Evolutionary conservation across 2,888 invertebrate species (phyloP), one percentile per base, ranked within the genome.

Genomic region (Allolobophora icterica): DNA sequence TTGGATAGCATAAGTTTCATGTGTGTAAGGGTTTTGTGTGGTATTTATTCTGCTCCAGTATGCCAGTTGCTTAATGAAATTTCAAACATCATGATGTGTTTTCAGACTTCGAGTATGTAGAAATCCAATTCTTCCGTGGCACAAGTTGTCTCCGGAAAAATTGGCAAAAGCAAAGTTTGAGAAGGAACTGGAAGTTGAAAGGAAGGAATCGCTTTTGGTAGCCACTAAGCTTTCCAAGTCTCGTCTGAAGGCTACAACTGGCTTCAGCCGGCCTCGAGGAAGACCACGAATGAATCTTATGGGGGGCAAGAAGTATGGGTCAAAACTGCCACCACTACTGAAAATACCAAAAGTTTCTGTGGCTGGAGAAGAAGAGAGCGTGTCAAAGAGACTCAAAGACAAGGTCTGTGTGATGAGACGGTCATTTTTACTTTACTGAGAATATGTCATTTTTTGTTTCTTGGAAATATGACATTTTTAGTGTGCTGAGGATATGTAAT

Each of bases 371-470:
- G 87, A 87, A 17, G 87, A 87, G 1, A 87, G 38, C 71, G 8
- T 71, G 3, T 71, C 71, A n/a, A 90, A 90, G 38, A 42, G 83
- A 71, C 90, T 45, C 33, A 84, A 90, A 83, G 84, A 90, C 38
- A 90, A 83, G 90, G 90, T 90, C 38, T 40, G 58, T 45, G 34
- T 90, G 17, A 15, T 89, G 38, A 4, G 33, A 3, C 1, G 30
- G 24, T 30, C 38, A 33, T 35, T 30, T 71, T 13, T 71, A 71
- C n/a, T 11, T n/a, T 71, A 11, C 6, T 30, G n/a, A 4, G 24
- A 6, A 4, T 52, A 11, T 52, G 4, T 52, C 52, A 52, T 24
- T 21, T 45, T 52, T 52, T 24, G 24, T 24, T 2, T 52, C 2
- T 2, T 52, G 52, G 24, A 0, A 6, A 24, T 52, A 24, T 52